Evolutionary conservation across 1,140 invertebrate species (phyloP).

Genomic region (Ruditapes philippinarum): DNA sequence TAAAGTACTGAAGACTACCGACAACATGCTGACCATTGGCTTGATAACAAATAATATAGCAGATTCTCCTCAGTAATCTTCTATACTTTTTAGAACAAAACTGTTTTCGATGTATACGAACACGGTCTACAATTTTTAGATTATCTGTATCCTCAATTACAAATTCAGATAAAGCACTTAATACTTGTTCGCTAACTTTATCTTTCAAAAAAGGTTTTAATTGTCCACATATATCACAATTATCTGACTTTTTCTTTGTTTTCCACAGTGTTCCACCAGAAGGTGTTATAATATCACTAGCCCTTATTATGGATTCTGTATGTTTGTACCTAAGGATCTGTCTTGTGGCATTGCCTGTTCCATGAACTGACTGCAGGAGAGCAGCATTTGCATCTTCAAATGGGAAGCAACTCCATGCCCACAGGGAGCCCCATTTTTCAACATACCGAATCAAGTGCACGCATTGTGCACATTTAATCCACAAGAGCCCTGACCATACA

Average conservation of each 20-base stretch:
- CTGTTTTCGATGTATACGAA: constrained; percentile 38
- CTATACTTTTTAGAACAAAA: constrained; percentile 43
- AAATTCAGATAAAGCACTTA: constrained; percentile 48
- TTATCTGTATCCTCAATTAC: constrained; percentile 52
- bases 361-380: constrained; percentile 68
- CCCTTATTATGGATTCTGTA: constrained; percentile 26
- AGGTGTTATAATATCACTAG: constrained; percentile 40
- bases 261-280: constrained; percentile 35
- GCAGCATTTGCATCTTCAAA: constrained; percentile 67
- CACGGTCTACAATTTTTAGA: constrained; percentile 40
- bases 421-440: constrained; percentile 59
- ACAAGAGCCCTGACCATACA: constrained; percentile 55
- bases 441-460: constrained; percentile 62
- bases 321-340: constrained; percentile 59
- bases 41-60: constrained; percentile 37
- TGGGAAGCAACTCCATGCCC: constrained; percentile 69
- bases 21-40: constrained; percentile 38
- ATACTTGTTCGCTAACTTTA: constrained; percentile 54
- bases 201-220: constrained; percentile 52
- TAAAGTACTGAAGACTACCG: constrained; percentile 43
- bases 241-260: constrained; percentile 34
- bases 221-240: constrained; percentile 47
- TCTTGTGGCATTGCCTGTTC: constrained; percentile 64
- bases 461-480: constrained; percentile 63
- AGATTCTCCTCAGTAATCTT: constrained; percentile 45